A percentile compares a stretch with the other conserved stretches of the same genome.
Evolutionary conservation across 2,797 vertebrate species (phyloP).

Genomic region (Balearica regulorum): DNA sequence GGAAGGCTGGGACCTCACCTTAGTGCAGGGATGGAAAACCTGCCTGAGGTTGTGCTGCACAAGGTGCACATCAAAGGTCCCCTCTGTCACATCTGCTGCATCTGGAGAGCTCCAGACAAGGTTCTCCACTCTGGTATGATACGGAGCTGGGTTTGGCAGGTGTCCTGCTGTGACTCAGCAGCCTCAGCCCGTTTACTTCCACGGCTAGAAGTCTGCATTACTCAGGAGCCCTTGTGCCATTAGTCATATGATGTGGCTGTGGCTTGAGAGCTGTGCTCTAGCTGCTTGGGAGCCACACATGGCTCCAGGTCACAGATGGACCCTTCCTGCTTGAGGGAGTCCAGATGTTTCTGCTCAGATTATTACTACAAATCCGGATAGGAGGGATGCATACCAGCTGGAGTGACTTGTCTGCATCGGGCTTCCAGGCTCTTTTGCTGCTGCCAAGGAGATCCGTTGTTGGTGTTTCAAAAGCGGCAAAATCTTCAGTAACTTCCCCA

Average conservation of each 20-base stretch:
- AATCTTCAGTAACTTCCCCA: slow-evolving; percentile 19
- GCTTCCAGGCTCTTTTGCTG: neutral
- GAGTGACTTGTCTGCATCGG: neutral
- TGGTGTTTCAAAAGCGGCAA: neutral
- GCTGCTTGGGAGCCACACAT: neutral
- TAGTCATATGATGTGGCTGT: neutral
- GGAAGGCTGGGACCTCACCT: neutral
- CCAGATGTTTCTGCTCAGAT: slow-evolving; percentile 49
- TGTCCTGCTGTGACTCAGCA: neutral
- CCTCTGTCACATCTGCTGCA: neutral
- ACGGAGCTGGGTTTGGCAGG: neutral
- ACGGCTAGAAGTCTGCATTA: neutral
- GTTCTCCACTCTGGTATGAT: neutral
- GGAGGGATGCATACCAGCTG: slow-evolving; percentile 1
- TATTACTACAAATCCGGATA: neutral
- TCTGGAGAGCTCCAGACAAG: neutral
- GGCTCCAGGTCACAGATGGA: neutral
- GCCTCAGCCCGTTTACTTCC: neutral
- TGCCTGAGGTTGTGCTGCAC: neutral
- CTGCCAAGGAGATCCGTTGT: neutral
- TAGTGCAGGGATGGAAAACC: neutral
- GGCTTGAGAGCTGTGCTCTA: neutral
- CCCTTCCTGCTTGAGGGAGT: neutral
- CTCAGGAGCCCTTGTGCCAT: neutral
- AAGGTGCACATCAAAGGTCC: neutral